Percentiles rank a stretch among this genome's conserved stretches.
phyloP scores from a whole-genome alignment of 35 echinoderm and acorn worm species.

The Apostichopus parvimensis region DNA sequence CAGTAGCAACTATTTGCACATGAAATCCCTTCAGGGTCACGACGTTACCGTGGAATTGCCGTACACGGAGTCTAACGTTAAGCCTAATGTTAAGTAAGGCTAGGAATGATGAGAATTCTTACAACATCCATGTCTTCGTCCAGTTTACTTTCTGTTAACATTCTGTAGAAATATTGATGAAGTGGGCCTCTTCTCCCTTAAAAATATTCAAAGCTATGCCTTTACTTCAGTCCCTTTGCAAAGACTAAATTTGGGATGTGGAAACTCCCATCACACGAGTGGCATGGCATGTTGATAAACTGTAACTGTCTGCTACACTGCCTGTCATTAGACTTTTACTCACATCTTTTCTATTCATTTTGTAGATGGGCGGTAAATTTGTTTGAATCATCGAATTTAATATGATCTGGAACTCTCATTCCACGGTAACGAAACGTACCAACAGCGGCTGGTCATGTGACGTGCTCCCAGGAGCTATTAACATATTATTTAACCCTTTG shows the following conservation, averaged over 20 bases:
- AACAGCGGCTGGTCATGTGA: too few species aligned
- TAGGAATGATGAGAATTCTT: neutral
- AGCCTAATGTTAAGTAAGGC: too few species aligned
- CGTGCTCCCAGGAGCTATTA: too few species aligned
- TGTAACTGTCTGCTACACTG: too few species aligned
- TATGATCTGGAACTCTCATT: too few species aligned
- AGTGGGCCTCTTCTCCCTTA: neutral
- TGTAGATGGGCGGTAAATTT: conserved; percentile 7
- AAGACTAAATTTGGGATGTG: neutral
- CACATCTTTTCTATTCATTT: neutral
- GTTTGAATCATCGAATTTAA: neutral
- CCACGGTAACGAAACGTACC: too few species aligned
- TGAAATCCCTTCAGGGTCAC: too few species aligned
- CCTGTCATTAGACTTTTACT: too few species aligned
- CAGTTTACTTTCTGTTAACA: conserved; percentile 21
- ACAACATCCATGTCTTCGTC: conserved; percentile 27
- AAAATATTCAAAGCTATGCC: neutral
- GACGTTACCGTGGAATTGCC: too few species aligned
- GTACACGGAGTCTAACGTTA: too few species aligned
- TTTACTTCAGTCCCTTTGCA: neutral
- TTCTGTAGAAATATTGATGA: neutral
- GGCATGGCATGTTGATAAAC: neutral
- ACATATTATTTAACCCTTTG: too few species aligned
- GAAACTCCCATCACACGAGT: neutral
- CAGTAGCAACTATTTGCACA: too few species aligned